Conservation (phyloP, 2,888 invertebrate species). For the Himalopsyche japonica region DNA sequence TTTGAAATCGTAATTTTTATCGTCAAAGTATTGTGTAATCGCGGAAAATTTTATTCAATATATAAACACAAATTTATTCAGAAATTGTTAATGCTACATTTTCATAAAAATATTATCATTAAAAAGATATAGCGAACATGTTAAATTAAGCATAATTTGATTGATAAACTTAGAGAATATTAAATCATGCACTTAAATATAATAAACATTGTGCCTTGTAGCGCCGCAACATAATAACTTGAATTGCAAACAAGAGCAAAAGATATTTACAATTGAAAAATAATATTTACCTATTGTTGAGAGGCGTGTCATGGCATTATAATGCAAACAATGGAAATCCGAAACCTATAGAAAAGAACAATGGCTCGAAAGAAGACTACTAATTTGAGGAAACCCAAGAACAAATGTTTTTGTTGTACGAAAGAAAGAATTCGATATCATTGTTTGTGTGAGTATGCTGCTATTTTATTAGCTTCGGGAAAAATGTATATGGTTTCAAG, state of each 20-base stretch:
- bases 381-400: background rate
- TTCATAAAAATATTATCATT: no score
- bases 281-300: slow-evolving; percentile 4
- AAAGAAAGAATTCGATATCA: slow-evolving; percentile 1
- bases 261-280: slow-evolving; percentile 6
- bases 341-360: background rate
- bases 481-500: background rate
- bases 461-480: background rate
- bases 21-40: no score
- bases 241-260: background rate
- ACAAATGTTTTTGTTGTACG: background rate
- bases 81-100: no score
- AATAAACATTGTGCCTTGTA: no score
- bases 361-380: background rate
- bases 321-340: slow-evolving; percentile 11
- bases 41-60: no score
- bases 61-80: no score
- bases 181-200: no score
- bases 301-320: slow-evolving; percentile 6
- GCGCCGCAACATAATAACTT: background rate
- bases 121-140: no score
- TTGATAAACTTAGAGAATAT: no score
- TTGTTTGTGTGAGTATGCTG: background rate
- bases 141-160: no score
- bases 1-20: no score